Percentiles rank a stretch among this genome's conserved stretches.
Evolutionary conservation across 2,888 invertebrate genomes (phyloP).

Genomic region (Lymantria dispar): DNA sequence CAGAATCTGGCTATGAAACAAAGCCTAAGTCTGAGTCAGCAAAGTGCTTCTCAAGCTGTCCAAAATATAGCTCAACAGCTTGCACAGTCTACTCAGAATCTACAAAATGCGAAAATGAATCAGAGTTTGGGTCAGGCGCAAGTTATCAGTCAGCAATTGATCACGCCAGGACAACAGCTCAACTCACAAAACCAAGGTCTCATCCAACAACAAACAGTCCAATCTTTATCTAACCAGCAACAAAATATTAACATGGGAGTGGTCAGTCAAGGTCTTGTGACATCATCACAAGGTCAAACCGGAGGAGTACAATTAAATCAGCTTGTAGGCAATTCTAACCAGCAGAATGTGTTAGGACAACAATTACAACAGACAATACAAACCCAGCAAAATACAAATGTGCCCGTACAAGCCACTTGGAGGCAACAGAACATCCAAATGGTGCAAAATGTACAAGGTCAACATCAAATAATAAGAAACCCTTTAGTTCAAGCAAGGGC

Average conservation of each 20-base stretch:
- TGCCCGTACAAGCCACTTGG: constrained; percentile 68
- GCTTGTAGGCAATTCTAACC: constrained; percentile 62
- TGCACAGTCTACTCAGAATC: constrained; percentile 70
- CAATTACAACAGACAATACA: constrained; percentile 77
- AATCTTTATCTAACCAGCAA: constrained; percentile 67
- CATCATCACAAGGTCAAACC: constrained; percentile 64
- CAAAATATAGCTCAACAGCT: constrained; percentile 75
- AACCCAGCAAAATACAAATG: constrained; percentile 59
- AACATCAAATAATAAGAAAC: constrained; percentile 75
- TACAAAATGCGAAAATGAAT: constrained; percentile 75
- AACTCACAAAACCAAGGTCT: constrained; percentile 64
- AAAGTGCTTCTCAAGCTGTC: constrained; percentile 67
- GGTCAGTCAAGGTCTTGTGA: constrained; percentile 66
- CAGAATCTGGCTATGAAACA: constrained; percentile 75
- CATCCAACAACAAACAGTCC: constrained; percentile 72
- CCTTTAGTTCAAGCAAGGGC: constrained; percentile 72
- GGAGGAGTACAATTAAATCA: constrained; percentile 71
- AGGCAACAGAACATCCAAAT: constrained; percentile 78
- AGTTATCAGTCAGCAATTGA: constrained; percentile 68
- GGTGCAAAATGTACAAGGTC: constrained; percentile 79
- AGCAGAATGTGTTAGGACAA: constrained; percentile 69
- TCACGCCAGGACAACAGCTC: constrained; percentile 77
- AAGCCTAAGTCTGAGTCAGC: constrained; percentile 67
- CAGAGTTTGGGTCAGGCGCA: constrained; percentile 70
- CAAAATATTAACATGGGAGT: constrained; percentile 75